Evolutionary conservation across 64 coral and sea anemone genomes (phyloP).

Genomic region (Montipora foliosa): DNA sequence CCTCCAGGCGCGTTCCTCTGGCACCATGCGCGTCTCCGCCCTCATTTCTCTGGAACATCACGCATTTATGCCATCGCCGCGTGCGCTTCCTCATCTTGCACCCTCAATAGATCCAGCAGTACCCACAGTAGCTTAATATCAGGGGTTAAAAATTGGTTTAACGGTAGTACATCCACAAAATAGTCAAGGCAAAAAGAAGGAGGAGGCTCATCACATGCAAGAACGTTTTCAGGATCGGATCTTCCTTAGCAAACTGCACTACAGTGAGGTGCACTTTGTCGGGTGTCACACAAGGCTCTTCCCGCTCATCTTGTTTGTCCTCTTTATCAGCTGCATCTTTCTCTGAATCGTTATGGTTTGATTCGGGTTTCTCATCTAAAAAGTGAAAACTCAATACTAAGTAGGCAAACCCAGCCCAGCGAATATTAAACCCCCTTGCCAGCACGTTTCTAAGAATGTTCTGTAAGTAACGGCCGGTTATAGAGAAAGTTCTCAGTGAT

Average conservation of each 20-base stretch:
- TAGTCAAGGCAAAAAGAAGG: constrained; percentile 49
- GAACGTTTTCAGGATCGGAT: constrained; percentile 60
- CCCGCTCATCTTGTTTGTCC: neutral
- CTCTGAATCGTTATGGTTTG: neutral
- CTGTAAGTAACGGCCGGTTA: too few species aligned
- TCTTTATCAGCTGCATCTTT: neutral
- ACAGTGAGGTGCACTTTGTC: constrained; percentile 49
- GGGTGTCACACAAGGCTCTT: neutral
- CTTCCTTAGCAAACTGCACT: constrained; percentile 62
- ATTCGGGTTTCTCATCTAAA: neutral
- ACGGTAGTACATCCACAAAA: constrained; percentile 84
- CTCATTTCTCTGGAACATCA: too few species aligned
- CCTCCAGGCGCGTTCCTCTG: neutral
- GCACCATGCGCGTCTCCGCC: too few species aligned
- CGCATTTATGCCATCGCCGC: neutral
- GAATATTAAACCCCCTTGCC: too few species aligned
- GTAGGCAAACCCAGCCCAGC: too few species aligned
- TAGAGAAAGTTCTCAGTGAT: too few species aligned
- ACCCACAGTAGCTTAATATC: neutral
- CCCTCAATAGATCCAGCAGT: neutral
- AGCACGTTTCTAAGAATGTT: too few species aligned
- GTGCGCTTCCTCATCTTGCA: neutral
- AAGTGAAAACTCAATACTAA: neutral
- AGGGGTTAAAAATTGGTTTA: neutral
- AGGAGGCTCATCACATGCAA: constrained; percentile 39